A percentile compares a stretch with the other conserved stretches of the same genome.
These are phyloP conservation scores for Pollicipes pollicipes DNA, from an alignment of 1,140 invertebrate species.

Conservation along the genomic window DNA sequence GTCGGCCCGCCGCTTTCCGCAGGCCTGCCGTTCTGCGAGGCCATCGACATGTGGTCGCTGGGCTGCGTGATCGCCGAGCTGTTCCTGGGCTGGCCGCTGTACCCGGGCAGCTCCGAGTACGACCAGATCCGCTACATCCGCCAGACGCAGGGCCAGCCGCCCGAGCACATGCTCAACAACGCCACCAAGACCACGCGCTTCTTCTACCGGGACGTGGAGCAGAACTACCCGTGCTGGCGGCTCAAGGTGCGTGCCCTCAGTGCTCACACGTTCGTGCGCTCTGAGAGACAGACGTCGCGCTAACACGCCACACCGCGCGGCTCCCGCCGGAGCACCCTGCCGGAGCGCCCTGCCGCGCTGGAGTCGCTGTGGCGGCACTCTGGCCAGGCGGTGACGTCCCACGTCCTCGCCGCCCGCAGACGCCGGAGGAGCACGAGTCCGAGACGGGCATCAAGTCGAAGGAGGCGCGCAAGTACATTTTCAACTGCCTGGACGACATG, in stretches of 20 bases:
- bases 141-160: conserved; percentile 82
- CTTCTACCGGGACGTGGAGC: conserved; percentile 91
- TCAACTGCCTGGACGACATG: conserved; percentile 98
- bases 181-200: conserved; percentile 97
- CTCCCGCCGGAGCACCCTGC: too few species aligned
- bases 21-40: conserved; percentile 91
- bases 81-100: conserved; percentile 98
- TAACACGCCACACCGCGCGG: too few species aligned
- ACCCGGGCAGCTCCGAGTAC: conserved; percentile 98
- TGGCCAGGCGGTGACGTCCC: too few species aligned
- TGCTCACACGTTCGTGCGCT: too few species aligned
- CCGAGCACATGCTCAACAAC: conserved; percentile 96
- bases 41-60: conserved; percentile 99
- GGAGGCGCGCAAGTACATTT: conserved; percentile 98
- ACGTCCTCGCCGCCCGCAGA: conserved; percentile 40
- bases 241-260: conserved; percentile 41
- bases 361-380: too few species aligned
- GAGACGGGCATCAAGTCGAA: conserved; percentile 98
- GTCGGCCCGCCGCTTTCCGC: neutral
- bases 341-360: too few species aligned
- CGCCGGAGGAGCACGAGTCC: conserved; percentile 91
- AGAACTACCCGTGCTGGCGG: conserved; percentile 93
- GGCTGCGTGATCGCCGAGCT: conserved; percentile 98
- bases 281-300: too few species aligned
- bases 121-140: conserved; percentile 94